Evolutionary conservation across 2,113 vertebrate genomes (phyloP), one percentile per base, ranked within the genome.

Genomic region (Empidonax alnorum): DNA sequence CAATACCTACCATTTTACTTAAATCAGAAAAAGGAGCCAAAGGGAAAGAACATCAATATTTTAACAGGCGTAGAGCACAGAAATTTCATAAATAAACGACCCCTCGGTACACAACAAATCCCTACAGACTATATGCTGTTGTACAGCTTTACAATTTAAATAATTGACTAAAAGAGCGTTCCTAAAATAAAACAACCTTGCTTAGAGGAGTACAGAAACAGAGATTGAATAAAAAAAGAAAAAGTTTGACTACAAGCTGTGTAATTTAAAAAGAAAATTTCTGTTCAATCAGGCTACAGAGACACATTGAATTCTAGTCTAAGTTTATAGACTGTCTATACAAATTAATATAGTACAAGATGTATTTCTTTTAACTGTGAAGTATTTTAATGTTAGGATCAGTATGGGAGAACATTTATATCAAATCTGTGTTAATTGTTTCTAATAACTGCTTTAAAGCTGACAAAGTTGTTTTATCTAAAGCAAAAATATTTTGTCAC

Each of bases 11-110:
- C 37, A 39, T 89, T 96, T 93, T 92, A 65, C 52, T 81, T 65
- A 63, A 84, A 95, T 68, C 61, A 84, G 72, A 61, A 55, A 79
- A 83, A 85, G 65, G 56, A 90, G 68, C 39, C 35, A 78, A 87
- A 84, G 56, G 47, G 69, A 76, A 93, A 81, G 56, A 93, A 61
- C 61, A 73, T 93, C 89, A 91, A 91, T 95, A 94, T 88, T 90
- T 68, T 82, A 94, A 41, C 28, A 46, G 67, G 59, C 10, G 1
- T 3, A 61, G 72, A 91, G 67, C 63, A 76, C 20, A 84, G 69
- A 90, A 80, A 69, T 73, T 91, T 95, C 67, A 76, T 87, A 76
- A 95, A 93, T 87, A 76, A 90, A 69, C 83, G 87, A 79, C 82
- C 79, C 82, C 33, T 76, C 0, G 3, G 42, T 74, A 87, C 46